A percentile compares a stretch with the other conserved stretches of the same genome.
Evolutionary conservation across 2,888 invertebrate genomes (phyloP).

Genomic region (Erebia ligea): DNA sequence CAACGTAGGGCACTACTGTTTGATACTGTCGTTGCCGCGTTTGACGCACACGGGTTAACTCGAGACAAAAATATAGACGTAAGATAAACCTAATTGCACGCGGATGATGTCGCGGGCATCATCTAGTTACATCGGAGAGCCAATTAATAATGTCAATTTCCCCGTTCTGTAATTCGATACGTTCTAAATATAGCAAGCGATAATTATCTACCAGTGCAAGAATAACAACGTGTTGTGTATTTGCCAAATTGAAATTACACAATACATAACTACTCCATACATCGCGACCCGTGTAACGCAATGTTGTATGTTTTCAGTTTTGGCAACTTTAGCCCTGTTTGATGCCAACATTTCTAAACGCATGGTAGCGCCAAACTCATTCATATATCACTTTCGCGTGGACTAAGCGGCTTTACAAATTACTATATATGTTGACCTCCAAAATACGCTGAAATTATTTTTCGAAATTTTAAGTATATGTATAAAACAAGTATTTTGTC

Average conservation of each 20-base stretch:
- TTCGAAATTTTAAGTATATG: neutral
- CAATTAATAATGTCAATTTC: neutral
- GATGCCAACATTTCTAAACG: constrained; percentile 8
- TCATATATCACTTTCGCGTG: neutral
- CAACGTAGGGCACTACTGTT: too few species aligned
- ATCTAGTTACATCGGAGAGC: neutral
- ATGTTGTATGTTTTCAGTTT: neutral
- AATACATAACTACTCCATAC: neutral
- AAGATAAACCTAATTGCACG: too few species aligned
- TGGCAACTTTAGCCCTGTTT: neutral
- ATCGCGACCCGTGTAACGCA: neutral
- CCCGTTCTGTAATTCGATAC: neutral
- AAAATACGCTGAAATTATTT: constrained; percentile 12
- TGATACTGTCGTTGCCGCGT: too few species aligned
- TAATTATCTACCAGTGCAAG: neutral
- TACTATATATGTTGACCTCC: neutral
- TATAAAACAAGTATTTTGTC: neutral
- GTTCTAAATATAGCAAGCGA: neutral
- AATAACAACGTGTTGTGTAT: neutral
- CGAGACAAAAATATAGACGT: too few species aligned
- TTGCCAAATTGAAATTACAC: constrained; percentile 15
- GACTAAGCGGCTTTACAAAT: neutral
- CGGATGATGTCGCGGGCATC: neutral
- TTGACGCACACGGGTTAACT: too few species aligned
- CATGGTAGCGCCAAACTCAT: constrained; percentile 8